Conservation (phyloP, 2,797 vertebrate genomes). For the Novumbra hubbsi region DNA sequence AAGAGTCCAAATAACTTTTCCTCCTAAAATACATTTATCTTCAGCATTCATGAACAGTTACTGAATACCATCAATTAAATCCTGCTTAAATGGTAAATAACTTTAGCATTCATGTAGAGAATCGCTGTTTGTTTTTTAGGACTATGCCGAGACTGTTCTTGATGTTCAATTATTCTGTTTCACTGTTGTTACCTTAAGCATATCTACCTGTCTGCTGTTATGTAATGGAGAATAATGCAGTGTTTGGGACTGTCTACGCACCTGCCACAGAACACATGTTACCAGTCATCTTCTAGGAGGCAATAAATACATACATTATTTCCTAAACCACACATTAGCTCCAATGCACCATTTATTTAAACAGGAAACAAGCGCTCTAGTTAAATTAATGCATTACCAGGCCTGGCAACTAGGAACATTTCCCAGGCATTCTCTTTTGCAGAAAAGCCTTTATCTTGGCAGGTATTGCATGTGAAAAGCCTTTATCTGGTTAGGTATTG, state of each 20-base stretch:
- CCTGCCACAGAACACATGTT: not conserved
- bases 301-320: constrained; percentile 37
- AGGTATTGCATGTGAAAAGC: too few species aligned
- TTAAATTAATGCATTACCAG: too few species aligned
- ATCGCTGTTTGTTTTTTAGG: not conserved
- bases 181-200: constrained; percentile 15
- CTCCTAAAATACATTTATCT: too few species aligned
- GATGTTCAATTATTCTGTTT: not conserved
- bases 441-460: too few species aligned
- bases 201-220: not conserved
- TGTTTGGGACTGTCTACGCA: not conserved
- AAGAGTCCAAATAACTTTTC: not conserved
- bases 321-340: not conserved
- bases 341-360: not conserved
- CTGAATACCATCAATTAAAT: not conserved
- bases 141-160: not conserved
- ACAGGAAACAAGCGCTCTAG: not conserved
- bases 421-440: too few species aligned
- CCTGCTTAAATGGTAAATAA: not conserved
- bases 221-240: not conserved
- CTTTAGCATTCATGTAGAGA: not conserved
- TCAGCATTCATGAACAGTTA: not conserved
- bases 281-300: not conserved
- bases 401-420: constrained; percentile 24
- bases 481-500: too few species aligned